Evolutionary conservation across 2,113 vertebrate genomes (phyloP).

Genomic region (Melanotaenia duboulayi): DNA sequence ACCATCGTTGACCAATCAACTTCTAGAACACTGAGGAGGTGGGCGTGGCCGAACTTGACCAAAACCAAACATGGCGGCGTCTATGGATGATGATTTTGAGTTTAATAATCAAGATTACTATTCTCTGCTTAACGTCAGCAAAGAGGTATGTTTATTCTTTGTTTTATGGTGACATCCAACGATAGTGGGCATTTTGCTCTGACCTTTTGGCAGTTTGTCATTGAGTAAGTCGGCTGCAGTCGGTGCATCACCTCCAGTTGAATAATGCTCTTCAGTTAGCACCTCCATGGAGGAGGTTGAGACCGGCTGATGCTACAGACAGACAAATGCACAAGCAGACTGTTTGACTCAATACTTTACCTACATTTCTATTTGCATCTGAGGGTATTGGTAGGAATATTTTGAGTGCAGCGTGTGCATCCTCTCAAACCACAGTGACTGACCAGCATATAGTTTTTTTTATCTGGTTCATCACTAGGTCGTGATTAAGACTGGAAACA

Average conservation of each 20-base stretch:
- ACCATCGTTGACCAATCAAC: slow-evolving; percentile 48
- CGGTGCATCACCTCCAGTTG: slow-evolving; percentile 32
- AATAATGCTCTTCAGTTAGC: slow-evolving; percentile 25
- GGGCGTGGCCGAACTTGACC: slow-evolving; percentile 78
- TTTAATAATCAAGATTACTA: slow-evolving; percentile 93
- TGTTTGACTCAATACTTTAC: not conserved
- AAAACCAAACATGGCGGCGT: slow-evolving; percentile 92
- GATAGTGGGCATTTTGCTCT: not conserved
- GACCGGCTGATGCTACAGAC: slow-evolving; percentile 32
- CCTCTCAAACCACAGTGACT: not conserved
- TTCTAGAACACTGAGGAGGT: slow-evolving; percentile 21
- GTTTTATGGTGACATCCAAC: not conserved
- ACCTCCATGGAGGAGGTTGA: slow-evolving; percentile 15
- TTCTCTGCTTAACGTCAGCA: slow-evolving; percentile 91
- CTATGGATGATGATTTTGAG: slow-evolving; percentile 89
- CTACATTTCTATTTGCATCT: not conserved
- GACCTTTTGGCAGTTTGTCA: not conserved
- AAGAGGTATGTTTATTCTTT: slow-evolving; percentile 85
- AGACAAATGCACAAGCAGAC: not conserved
- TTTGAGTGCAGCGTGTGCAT: not conserved
- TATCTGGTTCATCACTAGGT: no score
- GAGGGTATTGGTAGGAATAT: not conserved
- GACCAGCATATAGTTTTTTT: no score
- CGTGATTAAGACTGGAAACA: no score
- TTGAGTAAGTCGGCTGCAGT: not conserved